Conservation (phyloP, 2,113 vertebrate species). For the Blennius ocellaris region DNA sequence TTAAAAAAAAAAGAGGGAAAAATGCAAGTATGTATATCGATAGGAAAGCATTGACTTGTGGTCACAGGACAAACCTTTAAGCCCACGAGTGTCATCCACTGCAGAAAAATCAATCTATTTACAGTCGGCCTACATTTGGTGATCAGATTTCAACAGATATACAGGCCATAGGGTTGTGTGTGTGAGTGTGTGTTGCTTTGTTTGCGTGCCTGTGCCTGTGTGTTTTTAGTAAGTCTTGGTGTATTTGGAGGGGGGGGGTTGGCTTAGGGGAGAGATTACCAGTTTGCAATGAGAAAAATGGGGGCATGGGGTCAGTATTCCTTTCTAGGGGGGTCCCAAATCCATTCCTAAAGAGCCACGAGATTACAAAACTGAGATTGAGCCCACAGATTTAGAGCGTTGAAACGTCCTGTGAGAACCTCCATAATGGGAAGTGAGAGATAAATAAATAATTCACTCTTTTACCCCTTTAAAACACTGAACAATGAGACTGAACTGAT, state of each 20-base stretch:
- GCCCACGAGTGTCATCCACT: constrained; percentile 26
- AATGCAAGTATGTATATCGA: constrained; percentile 12
- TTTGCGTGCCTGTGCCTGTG: constrained; percentile 42
- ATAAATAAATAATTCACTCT: no score
- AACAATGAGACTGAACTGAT: no score
- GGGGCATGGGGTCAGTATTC: constrained; percentile 35
- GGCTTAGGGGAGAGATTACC: constrained; percentile 61
- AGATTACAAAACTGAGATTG: constrained; percentile 63
- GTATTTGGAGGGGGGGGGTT: constrained; percentile 31
- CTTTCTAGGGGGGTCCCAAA: constrained; percentile 56
- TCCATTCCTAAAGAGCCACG: constrained; percentile 48
- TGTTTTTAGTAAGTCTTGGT: constrained; percentile 40
- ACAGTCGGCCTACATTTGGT: constrained; percentile 35
- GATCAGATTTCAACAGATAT: constrained; percentile 63
- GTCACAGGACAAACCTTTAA: constrained; percentile 29
- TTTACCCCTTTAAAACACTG: no score
- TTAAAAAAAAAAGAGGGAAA: not conserved
- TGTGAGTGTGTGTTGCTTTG: constrained; percentile 24
- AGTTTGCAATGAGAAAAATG: constrained; percentile 36
- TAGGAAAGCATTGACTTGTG: constrained; percentile 27
- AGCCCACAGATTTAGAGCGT: constrained; percentile 50
- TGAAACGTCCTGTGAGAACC: constrained; percentile 39
- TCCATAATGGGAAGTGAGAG: not conserved
- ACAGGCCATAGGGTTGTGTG: constrained; percentile 24
- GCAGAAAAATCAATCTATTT: constrained; percentile 55